Conservation (phyloP, 1,140 invertebrate species). For the Drosophila bifasciata region DNA sequence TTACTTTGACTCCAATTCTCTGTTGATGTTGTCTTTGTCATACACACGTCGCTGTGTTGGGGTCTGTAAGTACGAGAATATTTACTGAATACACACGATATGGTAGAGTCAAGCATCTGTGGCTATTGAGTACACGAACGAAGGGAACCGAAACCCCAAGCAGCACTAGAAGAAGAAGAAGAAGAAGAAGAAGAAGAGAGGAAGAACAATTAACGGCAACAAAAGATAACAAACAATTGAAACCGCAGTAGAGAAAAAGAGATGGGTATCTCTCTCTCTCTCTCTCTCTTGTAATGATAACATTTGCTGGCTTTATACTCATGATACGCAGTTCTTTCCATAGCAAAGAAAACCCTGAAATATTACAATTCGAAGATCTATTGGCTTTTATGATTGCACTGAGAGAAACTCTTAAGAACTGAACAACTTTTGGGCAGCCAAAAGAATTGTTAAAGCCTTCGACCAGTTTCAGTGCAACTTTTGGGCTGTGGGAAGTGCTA, state of each 20-base stretch:
- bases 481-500: conserved; percentile 44
- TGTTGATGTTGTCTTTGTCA: conserved; percentile 34
- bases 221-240: conserved; percentile 53
- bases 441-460: not conserved
- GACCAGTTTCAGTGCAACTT: conserved; percentile 19
- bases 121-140: conserved; percentile 6
- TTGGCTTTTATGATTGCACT: conserved; percentile 37
- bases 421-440: conserved; percentile 1
- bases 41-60: conserved; percentile 24
- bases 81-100: conserved; percentile 17
- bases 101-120: conserved; percentile 10
- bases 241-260: conserved; percentile 1
- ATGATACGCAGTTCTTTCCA: conserved; percentile 22
- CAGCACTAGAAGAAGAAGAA: conserved; percentile 1
- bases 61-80: conserved; percentile 31
- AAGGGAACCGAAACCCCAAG: not conserved
- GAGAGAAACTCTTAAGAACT: conserved; percentile 21
- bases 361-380: conserved; percentile 7
- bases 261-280: not conserved
- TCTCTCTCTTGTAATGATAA: conserved; percentile 38
- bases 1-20: conserved; percentile 71
- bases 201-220: conserved; percentile 30
- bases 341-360: conserved; percentile 1
- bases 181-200: conserved; percentile 2
- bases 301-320: conserved; percentile 63